Evolutionary conservation across 2,113 vertebrate genomes (phyloP), one percentile per base, ranked within the genome.

Genomic region (Sapajus apella): DNA sequence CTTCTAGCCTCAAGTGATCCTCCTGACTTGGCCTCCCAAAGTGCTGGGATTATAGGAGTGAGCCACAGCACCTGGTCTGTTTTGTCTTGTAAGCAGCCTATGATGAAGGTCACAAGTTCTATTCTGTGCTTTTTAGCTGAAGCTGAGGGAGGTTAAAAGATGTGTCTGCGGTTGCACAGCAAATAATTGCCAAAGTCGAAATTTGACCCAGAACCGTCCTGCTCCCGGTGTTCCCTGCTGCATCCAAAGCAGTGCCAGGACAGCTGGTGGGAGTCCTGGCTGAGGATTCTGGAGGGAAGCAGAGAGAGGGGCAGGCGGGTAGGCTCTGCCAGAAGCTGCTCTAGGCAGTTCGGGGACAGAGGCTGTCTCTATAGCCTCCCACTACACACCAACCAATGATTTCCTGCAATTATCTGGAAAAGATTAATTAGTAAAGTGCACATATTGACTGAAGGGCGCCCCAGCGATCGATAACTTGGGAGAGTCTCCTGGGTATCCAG

Each of bases 341-440:
- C 64, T 7, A 25, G 76, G 45, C 64, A 82, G 81, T 47, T 45
- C 2, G 4, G 64, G 40, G 23, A 70, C 82, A 45, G 32, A 86
- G 82, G 16, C 92, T 52, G 55, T 55, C 50, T 93, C 86, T 76
- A 61, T 43, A 83, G 1, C 32, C 75, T 9, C 40, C 43, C 8
- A 17, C 82, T 90, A 94, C 90, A 88, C 88, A 77, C 88, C 27
- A 58, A 80, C 97, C 92, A 37, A 96, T 96, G 5, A 2, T 95
- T 64, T 76, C 30, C 95, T 76, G 79, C 91, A 25, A 43, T 95
- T 97, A 90, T 92, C 35, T 83, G 72, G 97, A 89, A 97, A 97
- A 98, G 97, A 98, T 98, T 98, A 97, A 98, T 98, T 97, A 98
- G 96, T 85, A 43, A 96, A 98, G 96, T 91, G 96, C 82, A 87